Percentiles rank a stretch among this genome's conserved stretches.
Evolutionary conservation across 2,113 vertebrate species (phyloP).

Genomic region (Ariopsis seemanni): DNA sequence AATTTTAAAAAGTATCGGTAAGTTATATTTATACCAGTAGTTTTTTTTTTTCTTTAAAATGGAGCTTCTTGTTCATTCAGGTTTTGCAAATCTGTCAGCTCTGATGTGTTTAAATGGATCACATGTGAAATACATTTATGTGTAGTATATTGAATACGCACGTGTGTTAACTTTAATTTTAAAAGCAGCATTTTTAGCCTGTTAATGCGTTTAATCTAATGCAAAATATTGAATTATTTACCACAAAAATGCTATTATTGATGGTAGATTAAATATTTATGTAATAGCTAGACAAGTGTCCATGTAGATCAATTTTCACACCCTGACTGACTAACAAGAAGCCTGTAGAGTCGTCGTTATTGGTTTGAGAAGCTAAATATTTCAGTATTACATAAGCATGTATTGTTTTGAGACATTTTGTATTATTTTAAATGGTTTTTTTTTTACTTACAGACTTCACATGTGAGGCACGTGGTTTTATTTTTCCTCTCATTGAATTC

Average conservation of each 20-base stretch:
- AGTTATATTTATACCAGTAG: not conserved
- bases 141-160: not conserved
- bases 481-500: not conserved
- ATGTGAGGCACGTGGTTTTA: not conserved
- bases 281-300: not conserved
- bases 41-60: not conserved
- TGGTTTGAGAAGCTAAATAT: not conserved
- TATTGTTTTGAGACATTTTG: not conserved
- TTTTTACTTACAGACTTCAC: not conserved
- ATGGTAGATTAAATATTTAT: not conserved
- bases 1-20: not conserved
- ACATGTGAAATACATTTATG: not conserved
- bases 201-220: not conserved
- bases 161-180: not conserved
- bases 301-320: conserved; percentile 2
- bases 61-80: not conserved
- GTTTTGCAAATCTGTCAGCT: not conserved
- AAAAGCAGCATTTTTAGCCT: not conserved
- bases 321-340: not conserved
- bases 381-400: not conserved
- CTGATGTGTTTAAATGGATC: not conserved
- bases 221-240: conserved; percentile 6
- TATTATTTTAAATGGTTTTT: not conserved
- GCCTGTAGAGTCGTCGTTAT: not conserved
- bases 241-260: not conserved